phyloP scores from a whole-genome alignment of 2,888 invertebrate species.

The Drosophila barbarae region DNA sequence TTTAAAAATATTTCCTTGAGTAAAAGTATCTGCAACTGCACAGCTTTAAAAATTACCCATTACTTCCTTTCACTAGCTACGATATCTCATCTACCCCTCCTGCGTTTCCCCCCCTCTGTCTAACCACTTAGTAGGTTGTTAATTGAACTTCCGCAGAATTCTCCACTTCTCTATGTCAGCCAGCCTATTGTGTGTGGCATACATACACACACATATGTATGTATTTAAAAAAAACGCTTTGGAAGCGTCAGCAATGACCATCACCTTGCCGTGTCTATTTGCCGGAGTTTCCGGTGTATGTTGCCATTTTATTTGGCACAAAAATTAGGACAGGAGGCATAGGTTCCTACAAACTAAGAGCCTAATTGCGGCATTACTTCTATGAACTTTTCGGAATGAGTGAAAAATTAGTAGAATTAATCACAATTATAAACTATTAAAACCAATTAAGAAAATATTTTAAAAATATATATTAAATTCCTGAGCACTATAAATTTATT shows the following conservation, averaged over 20 bases:
- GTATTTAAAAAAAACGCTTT: slow-evolving; percentile 18
- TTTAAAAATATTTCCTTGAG: not conserved
- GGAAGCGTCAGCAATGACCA: slow-evolving; percentile 32
- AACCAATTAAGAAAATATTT: not conserved
- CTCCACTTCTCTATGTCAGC: slow-evolving; percentile 12
- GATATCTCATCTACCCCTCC: not conserved
- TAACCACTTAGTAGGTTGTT: slow-evolving; percentile 27
- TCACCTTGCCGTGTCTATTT: slow-evolving; percentile 39
- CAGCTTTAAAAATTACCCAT: slow-evolving; percentile 3
- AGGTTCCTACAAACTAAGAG: not conserved
- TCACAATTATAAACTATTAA: not conserved
- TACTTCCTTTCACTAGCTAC: slow-evolving; percentile 6
- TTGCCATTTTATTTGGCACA: slow-evolving; percentile 24
- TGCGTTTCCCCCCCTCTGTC: slow-evolving; percentile 2
- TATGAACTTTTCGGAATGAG: too few relatives aligned
- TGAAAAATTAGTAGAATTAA: not conserved
- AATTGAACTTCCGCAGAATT: slow-evolving; percentile 57
- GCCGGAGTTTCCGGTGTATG: slow-evolving; percentile 34
- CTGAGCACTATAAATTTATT: not conserved
- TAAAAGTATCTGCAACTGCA: not conserved
- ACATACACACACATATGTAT: not conserved
- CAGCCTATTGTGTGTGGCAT: slow-evolving; percentile 28
- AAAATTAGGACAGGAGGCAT: slow-evolving; percentile 9
- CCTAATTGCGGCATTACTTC: slow-evolving; percentile 1
- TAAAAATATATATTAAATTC: too few relatives aligned